Evolutionary conservation across 1,140 invertebrate genomes (phyloP), one percentile per base, ranked within the genome.

Genomic region (Sarcophaga peregrina): DNA sequence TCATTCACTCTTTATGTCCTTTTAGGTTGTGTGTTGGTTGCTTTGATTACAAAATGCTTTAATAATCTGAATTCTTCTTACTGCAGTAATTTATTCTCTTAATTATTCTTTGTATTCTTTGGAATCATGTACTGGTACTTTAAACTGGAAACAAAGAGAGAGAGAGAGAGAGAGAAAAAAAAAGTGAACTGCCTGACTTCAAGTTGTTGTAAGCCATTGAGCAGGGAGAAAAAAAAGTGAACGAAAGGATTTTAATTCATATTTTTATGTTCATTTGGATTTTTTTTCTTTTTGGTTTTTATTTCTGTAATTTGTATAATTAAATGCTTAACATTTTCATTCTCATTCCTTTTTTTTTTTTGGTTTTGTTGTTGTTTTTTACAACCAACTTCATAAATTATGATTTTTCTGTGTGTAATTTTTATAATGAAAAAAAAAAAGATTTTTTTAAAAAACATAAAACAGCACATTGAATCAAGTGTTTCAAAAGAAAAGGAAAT

Each of bases 261-360:
- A 37, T 37, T 37, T 37, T 37, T 37, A 37, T 37, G 25, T 37
- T 37, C 25, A 37, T 4, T 37, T 37, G 50, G 9, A 5, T 13
- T 9, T 52, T 52, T 52, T 52, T 10, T 10, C 5, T 52, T 52
- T 52, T 9, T 52, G 1, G 1, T 52, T 52, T 52, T 3, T 52
- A 52, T 52, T 52, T 68, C 8, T 68, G 17, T 25, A 68, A 68
- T 68, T 68, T 68, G 62, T 68, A n/a, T 68, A 68, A 68, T 68
- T 68, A 68, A 68, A 68, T 68, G 62, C 62, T 68, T 68, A 68
- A 68, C 7, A 68, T 37, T 37, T 37, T 37, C 25, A 37, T 37
- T 37, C 25, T 37, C 25, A 2, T 37, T 37, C 4, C 4, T 37
- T 37, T 37, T 37, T 37, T 37, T 1, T 37, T 37, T 4, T 37